Percentiles rank a stretch among this genome's conserved stretches.
Evolutionary conservation across 92 coral and sea anemone genomes (phyloP).

Genomic region (Porites evermanni): DNA sequence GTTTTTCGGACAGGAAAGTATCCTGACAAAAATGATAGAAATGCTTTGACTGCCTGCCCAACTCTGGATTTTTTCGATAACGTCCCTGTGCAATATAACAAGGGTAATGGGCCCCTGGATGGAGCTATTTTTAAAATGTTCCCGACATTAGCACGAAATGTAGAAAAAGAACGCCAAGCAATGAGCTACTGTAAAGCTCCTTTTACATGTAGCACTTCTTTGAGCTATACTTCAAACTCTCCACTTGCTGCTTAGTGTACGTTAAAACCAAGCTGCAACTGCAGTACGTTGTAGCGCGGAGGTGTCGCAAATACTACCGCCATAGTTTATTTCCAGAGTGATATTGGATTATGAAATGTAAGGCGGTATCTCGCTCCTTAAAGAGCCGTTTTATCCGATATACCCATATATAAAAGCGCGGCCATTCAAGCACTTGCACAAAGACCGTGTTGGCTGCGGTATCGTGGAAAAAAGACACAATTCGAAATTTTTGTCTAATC

Average conservation of each 20-base stretch:
- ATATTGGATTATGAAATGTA: slow-evolving; percentile 30
- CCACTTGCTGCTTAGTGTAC: not conserved
- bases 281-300: not conserved
- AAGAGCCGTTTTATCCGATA: not conserved
- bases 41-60: not conserved
- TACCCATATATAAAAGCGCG: not conserved
- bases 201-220: not conserved
- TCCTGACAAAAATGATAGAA: not conserved
- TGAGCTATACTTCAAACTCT: not conserved
- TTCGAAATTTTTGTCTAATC: too few relatives aligned
- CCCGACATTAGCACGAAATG: not conserved
- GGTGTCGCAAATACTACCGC: not conserved
- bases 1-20: not conserved
- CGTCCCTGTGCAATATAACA: not conserved
- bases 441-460: too few relatives aligned
- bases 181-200: not conserved
- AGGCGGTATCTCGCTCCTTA: not conserved
- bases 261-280: not conserved
- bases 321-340: slow-evolving; percentile 15
- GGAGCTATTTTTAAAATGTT: not conserved
- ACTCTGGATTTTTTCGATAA: not conserved
- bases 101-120: not conserved
- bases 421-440: not conserved
- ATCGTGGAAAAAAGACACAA: too few relatives aligned
- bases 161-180: not conserved